Evolutionary conservation across 2,888 invertebrate genomes (phyloP).

Genomic region (Taphrorychus bicolor): DNA sequence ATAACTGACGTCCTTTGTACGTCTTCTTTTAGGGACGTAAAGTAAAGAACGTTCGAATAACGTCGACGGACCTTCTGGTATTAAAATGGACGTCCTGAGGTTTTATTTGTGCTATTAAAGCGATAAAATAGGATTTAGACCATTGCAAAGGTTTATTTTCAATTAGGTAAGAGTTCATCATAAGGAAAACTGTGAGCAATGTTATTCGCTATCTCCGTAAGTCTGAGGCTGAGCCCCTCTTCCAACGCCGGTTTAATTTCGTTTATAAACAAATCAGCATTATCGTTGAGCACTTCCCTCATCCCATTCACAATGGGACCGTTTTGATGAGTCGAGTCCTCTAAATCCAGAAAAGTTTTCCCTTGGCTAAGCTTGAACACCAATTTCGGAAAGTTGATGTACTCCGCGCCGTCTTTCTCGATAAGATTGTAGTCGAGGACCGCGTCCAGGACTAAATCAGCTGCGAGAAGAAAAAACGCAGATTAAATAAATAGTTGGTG

Average conservation of each 20-base stretch:
- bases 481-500: background rate
- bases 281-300: slow-evolving; percentile 71
- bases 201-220: slow-evolving; percentile 73
- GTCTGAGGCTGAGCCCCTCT: slow-evolving; percentile 67
- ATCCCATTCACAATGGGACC: slow-evolving; percentile 65
- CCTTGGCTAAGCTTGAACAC: no score
- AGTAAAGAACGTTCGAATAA: no score
- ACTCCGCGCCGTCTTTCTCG: slow-evolving; percentile 64
- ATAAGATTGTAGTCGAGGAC: slow-evolving; percentile 59
- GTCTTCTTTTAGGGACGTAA: no score
- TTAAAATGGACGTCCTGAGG: no score
- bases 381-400: slow-evolving; percentile 69
- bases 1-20: no score
- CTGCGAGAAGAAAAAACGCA: no score
- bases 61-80: no score
- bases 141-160: no score
- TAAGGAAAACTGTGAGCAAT: slow-evolving; percentile 73
- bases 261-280: slow-evolving; percentile 68
- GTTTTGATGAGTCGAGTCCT: no score
- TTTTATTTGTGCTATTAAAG: no score
- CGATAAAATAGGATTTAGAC: no score
- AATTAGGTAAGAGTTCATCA: slow-evolving; percentile 69
- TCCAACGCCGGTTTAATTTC: slow-evolving; percentile 72
- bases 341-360: no score
- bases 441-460: slow-evolving; percentile 53